phyloP scores from a whole-genome alignment of 2,797 vertebrate genomes.

The Sebastes oblongus region DNA sequence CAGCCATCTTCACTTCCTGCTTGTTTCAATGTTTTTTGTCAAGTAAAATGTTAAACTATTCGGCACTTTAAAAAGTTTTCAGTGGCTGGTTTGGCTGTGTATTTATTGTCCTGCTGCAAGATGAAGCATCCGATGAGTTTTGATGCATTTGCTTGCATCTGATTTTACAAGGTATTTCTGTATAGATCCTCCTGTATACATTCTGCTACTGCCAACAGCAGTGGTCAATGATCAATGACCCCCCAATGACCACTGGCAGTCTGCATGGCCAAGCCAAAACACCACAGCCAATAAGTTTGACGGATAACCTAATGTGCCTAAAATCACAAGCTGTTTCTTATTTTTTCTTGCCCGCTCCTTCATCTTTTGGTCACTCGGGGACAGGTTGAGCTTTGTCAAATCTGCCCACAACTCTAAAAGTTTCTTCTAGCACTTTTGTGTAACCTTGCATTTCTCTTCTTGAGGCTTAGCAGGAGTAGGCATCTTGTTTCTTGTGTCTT shows the following conservation, averaged over 20 bases:
- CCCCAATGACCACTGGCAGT: not conserved
- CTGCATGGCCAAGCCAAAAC: not conserved
- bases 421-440: not conserved
- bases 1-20: not conserved
- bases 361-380: not conserved
- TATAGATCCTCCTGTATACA: not conserved
- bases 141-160: not conserved
- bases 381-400: not conserved
- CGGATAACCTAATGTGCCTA: not conserved
- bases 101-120: not conserved
- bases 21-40: not conserved
- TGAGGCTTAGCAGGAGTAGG: accelerated
- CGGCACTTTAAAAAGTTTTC: not conserved
- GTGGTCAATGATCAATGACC: not conserved
- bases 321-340: not conserved
- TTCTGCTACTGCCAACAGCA: not conserved
- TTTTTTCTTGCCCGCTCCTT: not conserved
- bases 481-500: too few relatives aligned
- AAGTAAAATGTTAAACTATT: not conserved
- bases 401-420: not conserved
- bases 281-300: not conserved
- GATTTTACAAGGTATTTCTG: not conserved
- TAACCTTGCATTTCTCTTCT: too few relatives aligned
- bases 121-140: not conserved
- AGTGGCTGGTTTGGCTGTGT: not conserved